Evolutionary conservation across 2,888 invertebrate genomes (phyloP).

Genomic region (Zygothrica quintamaculata): DNA sequence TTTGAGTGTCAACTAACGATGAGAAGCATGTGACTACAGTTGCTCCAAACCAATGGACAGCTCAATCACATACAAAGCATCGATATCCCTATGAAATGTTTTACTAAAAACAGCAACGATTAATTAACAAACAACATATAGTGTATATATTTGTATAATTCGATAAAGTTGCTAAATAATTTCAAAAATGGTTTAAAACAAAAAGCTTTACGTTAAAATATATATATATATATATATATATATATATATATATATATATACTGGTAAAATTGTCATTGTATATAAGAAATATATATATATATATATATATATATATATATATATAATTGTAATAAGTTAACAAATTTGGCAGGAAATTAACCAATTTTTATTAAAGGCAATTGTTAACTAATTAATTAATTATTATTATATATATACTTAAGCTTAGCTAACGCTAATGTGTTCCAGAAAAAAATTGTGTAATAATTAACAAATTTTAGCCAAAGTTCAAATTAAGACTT

Average conservation of each 20-base stretch:
- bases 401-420: conserved; percentile 47
- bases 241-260: conserved; percentile 5
- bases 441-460: conserved; percentile 70
- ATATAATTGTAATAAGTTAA: conserved; percentile 14
- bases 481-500: conserved; percentile 65
- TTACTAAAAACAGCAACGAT: conserved; percentile 62
- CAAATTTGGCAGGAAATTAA: not conserved
- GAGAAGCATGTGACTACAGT: conserved; percentile 36
- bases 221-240: conserved; percentile 15
- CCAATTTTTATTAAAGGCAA: conserved; percentile 19
- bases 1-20: conserved; percentile 81
- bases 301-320: conserved; percentile 6
- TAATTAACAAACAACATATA: conserved; percentile 8
- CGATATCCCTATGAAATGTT: conserved; percentile 79
- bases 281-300: conserved; percentile 34
- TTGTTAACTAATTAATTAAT: conserved; percentile 35
- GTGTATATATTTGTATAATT: conserved; percentile 6
- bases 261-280: conserved; percentile 35
- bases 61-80: conserved; percentile 14
- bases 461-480: conserved; percentile 63
- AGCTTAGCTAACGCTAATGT: conserved; percentile 62
- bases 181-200: conserved; percentile 59
- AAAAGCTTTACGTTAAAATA: conserved; percentile 63
- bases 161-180: conserved; percentile 25
- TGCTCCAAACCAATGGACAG: conserved; percentile 18